Percentiles rank a stretch among this genome's conserved stretches.
phyloP scores from a whole-genome alignment of 2,113 vertebrate genomes.

The Emydura subglobosa region DNA sequence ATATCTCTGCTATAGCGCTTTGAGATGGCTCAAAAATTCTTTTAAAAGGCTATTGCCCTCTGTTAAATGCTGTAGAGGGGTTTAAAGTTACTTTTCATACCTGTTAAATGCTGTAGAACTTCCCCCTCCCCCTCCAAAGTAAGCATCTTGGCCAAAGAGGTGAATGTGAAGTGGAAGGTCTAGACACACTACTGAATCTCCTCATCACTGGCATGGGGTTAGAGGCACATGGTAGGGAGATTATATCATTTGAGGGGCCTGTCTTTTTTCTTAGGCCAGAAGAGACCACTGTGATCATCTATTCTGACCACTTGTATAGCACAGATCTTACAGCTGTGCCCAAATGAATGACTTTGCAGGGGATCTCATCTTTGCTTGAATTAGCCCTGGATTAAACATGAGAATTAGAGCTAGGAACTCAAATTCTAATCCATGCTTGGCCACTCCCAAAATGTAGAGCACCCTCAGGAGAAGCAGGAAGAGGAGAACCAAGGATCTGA shows the following conservation, averaged over 20 bases:
- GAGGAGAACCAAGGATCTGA: neutral
- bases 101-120: neutral
- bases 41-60: neutral
- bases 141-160: neutral
- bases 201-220: rapidly evolving
- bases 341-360: neutral
- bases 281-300: too few species aligned
- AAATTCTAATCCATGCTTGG: neutral
- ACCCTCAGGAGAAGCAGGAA: neutral
- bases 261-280: too few species aligned
- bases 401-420: neutral
- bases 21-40: neutral
- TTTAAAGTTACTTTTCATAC: neutral
- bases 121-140: neutral
- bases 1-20: neutral
- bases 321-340: neutral
- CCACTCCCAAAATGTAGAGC: neutral
- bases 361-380: neutral
- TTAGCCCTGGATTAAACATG: neutral
- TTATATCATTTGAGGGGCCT: neutral
- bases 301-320: too few species aligned
- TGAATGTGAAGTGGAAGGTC: neutral
- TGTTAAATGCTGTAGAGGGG: neutral
- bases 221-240: neutral
- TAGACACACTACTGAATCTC: neutral